Evolutionary conservation across 2,888 invertebrate genomes (phyloP), one percentile per base, ranked within the genome.

Genomic region (Atrina japonica): DNA sequence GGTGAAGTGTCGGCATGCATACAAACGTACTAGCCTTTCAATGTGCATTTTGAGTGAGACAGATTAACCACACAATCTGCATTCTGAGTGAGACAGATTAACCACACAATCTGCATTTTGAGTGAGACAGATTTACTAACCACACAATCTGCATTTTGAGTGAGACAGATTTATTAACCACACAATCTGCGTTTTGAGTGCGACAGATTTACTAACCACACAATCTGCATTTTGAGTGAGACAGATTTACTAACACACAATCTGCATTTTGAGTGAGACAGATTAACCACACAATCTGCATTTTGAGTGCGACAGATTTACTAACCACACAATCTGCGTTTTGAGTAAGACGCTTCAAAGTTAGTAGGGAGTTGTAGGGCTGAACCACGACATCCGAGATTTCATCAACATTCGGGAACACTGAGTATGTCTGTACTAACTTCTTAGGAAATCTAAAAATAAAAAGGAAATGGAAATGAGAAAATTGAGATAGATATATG

Each of bases 371-470:
- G 91, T 91, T 91, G 81, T 91, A 91, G 0, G 91, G 91, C 78
- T 91, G 91, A 3, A 91, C 91, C 5, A 91, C 91, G 3, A 91
- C 91, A 78, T 91, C 91, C 3, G 88, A 88, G 47, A 89, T 89
- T 70, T 91, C 91, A 65, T 91, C 90, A 67, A 90, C 95, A 91
- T 99, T 99, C 0, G 99, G 99, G 90, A 99, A 99, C 2, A 99
- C 99, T 88, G 98, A 99, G 91, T 99, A 99, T 0, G 99, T 98
- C 92, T 99, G 97, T 43, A 99, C 96, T 41, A 99, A 91, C 90
- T 99, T 99, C 91, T 99, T 99, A 0, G 99, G 98, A 91, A 97
- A 99, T 81, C 97, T 94, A 77, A 35, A 85, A 66, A 60, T 66
- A 67, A 70, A 3, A 56, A 7, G n/a, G n/a, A 53, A n/a, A 35